phyloP scores from a whole-genome alignment of 2,888 invertebrate genomes.

The Drosophila acutilabella region DNA sequence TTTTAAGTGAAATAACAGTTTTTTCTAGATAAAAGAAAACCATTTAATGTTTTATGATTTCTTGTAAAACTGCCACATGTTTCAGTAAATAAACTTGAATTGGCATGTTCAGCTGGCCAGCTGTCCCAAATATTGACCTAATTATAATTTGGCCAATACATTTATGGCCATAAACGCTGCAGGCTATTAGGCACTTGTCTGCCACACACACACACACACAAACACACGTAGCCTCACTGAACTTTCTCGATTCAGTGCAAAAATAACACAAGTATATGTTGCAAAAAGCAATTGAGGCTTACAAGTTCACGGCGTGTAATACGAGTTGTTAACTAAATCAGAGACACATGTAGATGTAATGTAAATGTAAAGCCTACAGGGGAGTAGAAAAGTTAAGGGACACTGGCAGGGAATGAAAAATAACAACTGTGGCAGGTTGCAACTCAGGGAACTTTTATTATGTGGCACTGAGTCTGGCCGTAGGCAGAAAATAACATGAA shows the following conservation, averaged over 20 bases:
- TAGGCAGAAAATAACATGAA: slow-evolving; percentile 53
- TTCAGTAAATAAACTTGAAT: neutral
- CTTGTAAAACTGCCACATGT: too few relatives aligned
- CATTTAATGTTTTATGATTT: too few relatives aligned
- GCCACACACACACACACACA: neutral
- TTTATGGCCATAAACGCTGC: slow-evolving; percentile 1
- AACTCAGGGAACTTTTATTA: slow-evolving; percentile 48
- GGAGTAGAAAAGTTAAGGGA: neutral
- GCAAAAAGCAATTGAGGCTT: slow-evolving; percentile 36
- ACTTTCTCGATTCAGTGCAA: slow-evolving; percentile 3
- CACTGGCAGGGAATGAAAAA: neutral
- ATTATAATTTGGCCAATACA: slow-evolving; percentile 3
- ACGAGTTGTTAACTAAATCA: slow-evolving; percentile 69
- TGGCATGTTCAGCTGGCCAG: neutral
- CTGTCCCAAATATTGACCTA: slow-evolving; percentile 1
- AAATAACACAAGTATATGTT: slow-evolving; percentile 27
- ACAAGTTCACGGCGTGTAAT: slow-evolving; percentile 60
- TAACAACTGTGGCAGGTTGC: slow-evolving; percentile 14
- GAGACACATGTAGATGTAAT: slow-evolving; percentile 45
- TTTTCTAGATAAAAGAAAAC: too few relatives aligned
- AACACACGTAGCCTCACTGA: neutral
- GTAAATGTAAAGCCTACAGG: slow-evolving; percentile 20
- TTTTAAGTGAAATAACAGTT: too few relatives aligned
- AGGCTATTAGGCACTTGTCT: slow-evolving; percentile 4
- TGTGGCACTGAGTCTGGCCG: slow-evolving; percentile 43